Evolutionary conservation across 2,797 vertebrate species (phyloP), one percentile per base, ranked within the genome.

Genomic region (Molossus alvarezi): DNA sequence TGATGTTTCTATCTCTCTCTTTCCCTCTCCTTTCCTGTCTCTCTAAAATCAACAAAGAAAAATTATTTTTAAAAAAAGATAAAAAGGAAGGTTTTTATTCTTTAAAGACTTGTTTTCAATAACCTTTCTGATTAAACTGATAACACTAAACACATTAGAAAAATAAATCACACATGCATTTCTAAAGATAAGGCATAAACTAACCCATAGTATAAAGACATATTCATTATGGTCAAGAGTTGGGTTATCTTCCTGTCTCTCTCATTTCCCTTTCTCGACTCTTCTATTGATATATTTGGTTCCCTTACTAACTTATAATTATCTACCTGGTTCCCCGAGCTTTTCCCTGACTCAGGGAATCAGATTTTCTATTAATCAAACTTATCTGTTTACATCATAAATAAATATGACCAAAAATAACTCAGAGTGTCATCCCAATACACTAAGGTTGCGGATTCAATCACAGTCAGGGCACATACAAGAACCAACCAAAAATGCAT

Each of bases 111-210:
- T 80, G 9, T 45, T 82, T 48, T 55, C 8, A 89, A 15, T 51
- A 81, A 51, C 10, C 65, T 60, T 69, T 71, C 64, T 94, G 77
- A 51, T 55, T 69, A 73, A 23, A 71, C 1, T 81, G 11, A 9
- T 10, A 94, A 77, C 13, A 75, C 53, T 90, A 80, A 73, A 51
- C 67, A 95, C 90, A 94, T 67, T 9, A 69, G 29, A 94, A 92
- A 90, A 95, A 64, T 41, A 91, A 96, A 88, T 57, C 27, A 77
- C 29, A 69, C 3, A 60, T 6, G 6, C 23, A 53, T 29, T 3
- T 85, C 27, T 88, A 75, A 95, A 72, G 51, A 51, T 29, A 94
- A 77, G 48, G 0, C 45, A 95, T 92, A 90, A 81, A 80, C 33
- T 81, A 80, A 65, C 7, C 25, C 41, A 17, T 60, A 27, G 41